Conservation (phyloP, 2,797 vertebrate species). For the Acrocephalus scirpaceus region DNA sequence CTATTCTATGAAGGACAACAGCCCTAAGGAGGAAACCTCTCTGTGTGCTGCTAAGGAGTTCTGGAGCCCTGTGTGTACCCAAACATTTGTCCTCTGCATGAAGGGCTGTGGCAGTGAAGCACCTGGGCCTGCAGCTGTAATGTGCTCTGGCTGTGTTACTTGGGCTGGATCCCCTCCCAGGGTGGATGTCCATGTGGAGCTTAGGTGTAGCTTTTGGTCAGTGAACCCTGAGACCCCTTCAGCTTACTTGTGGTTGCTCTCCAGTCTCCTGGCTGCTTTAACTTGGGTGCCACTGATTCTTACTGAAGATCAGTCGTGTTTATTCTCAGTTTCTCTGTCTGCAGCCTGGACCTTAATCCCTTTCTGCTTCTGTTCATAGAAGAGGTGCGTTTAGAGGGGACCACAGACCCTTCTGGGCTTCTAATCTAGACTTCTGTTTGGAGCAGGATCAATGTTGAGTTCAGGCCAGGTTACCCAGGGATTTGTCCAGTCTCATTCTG, state of each 20-base stretch:
- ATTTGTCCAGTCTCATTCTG: not conserved
- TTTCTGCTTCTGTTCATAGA: not conserved
- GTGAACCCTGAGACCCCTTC: not conserved
- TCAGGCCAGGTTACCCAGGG: not conserved
- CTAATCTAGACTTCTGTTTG: not conserved
- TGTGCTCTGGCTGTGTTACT: not conserved
- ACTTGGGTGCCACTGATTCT: not conserved
- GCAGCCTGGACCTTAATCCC: not conserved
- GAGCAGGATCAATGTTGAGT: not conserved
- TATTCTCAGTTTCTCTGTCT: not conserved
- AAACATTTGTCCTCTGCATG: fast-evolving
- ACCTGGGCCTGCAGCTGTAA: fast-evolving
- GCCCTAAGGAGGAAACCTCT: not conserved
- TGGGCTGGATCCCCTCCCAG: not conserved
- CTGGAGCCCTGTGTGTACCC: not conserved
- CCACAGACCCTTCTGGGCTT: not conserved
- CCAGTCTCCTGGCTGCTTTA: not conserved
- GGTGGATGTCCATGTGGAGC: not conserved
- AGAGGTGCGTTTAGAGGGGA: not conserved
- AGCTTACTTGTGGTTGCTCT: not conserved
- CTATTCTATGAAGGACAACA: not conserved
- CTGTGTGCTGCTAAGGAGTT: not conserved
- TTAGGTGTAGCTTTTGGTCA: not conserved
- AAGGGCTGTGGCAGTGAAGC: not conserved
- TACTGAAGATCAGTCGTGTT: not conserved